A percentile compares a stretch with the other conserved stretches of the same genome.
Evolutionary conservation across 1,140 invertebrate species (phyloP).

Genomic region (Venturia canescens): DNA sequence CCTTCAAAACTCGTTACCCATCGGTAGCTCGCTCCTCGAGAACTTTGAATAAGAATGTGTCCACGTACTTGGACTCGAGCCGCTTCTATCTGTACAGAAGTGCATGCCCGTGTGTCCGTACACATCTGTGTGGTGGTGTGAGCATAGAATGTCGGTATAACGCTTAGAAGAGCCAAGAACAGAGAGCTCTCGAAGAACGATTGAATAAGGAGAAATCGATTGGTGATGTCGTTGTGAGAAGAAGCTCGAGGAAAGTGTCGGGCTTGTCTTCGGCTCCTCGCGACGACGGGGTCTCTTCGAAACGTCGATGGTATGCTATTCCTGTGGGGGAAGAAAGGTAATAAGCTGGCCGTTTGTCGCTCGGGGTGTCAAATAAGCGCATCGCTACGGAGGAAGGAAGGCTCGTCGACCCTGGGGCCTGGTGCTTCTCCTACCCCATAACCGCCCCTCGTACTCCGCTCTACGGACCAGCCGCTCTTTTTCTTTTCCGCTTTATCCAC

Average conservation of each 20-base stretch:
- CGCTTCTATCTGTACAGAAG: constrained; percentile 17
- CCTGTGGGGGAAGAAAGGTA: constrained; percentile 52
- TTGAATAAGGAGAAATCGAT: constrained; percentile 33
- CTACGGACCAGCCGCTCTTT: constrained; percentile 28
- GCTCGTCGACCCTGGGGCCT: constrained; percentile 53
- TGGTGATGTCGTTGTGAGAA: constrained; percentile 8
- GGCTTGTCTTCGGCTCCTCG: constrained; percentile 23
- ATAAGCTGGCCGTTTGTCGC: constrained; percentile 75
- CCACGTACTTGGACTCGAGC: not conserved
- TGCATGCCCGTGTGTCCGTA: constrained; percentile 19
- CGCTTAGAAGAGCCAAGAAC: constrained; percentile 6
- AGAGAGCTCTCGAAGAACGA: constrained; percentile 20
- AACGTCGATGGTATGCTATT: constrained; percentile 18
- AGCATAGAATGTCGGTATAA: not conserved
- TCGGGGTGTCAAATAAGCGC: constrained; percentile 75
- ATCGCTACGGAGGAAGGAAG: constrained; percentile 61
- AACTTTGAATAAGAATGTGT: constrained; percentile 55
- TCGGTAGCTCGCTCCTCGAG: constrained; percentile 8
- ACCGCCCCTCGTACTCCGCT: constrained; percentile 49
- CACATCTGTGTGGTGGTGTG: constrained; percentile 8
- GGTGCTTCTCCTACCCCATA: constrained; percentile 60
- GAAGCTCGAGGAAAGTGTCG: constrained; percentile 13
- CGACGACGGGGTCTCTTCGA: constrained; percentile 28
- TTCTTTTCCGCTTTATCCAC: constrained; percentile 38
- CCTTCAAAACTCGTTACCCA: constrained; percentile 54